phyloP scores from a whole-genome alignment of 2,113 vertebrate genomes.

The Speoplatyrhinus poulsoni region DNA sequence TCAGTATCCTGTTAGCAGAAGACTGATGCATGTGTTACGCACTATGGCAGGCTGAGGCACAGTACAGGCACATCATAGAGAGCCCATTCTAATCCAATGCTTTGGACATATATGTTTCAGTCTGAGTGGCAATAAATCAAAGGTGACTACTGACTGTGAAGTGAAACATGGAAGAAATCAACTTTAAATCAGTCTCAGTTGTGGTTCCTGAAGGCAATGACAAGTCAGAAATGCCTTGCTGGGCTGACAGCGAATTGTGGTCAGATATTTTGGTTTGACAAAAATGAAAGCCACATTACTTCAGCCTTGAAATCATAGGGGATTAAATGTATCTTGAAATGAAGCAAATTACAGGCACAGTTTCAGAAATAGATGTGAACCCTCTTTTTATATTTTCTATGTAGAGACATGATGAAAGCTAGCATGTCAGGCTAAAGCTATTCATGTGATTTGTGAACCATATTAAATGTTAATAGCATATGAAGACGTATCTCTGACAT shows the following conservation, averaged over 20 bases:
- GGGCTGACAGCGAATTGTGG: slow-evolving; percentile 52
- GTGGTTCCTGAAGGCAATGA: slow-evolving; percentile 15
- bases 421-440: slow-evolving; percentile 37
- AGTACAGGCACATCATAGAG: no score
- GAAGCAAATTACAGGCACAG: slow-evolving; percentile 70
- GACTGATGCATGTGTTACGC: slow-evolving; percentile 18
- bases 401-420: slow-evolving; percentile 39
- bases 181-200: slow-evolving; percentile 12
- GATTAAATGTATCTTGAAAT: slow-evolving; percentile 55
- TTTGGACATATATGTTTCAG: slow-evolving; percentile 4
- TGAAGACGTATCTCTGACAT: background rate
- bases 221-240: slow-evolving; percentile 15
- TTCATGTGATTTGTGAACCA: slow-evolving; percentile 36
- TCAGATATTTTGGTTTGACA: slow-evolving; percentile 38
- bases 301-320: slow-evolving; percentile 63
- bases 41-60: background rate
- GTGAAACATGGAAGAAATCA: slow-evolving; percentile 7
- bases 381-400: slow-evolving; percentile 51
- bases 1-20: slow-evolving; percentile 18
- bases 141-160: background rate
- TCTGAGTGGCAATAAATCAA: background rate
- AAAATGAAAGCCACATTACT: slow-evolving; percentile 59
- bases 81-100: slow-evolving; percentile 5
- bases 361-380: slow-evolving; percentile 64
- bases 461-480: slow-evolving; percentile 15